phyloP scores from a whole-genome alignment of 2,113 vertebrate species.

The Labrus mixtus region DNA sequence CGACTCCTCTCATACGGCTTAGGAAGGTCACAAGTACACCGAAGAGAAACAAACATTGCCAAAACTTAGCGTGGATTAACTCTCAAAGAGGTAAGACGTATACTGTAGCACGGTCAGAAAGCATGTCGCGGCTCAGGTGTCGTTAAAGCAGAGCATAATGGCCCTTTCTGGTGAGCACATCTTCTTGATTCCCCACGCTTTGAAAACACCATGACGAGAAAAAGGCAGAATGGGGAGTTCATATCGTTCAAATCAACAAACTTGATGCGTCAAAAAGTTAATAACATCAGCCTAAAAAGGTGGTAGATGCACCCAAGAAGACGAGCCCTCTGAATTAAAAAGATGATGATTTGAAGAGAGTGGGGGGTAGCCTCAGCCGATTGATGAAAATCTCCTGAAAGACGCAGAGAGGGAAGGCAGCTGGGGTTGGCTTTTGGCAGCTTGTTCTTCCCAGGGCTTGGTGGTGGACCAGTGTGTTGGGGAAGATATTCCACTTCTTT shows the following conservation, averaged over 20 bases:
- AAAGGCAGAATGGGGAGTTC: constrained; percentile 35
- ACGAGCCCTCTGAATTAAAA: not conserved
- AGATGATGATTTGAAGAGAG: constrained; percentile 13
- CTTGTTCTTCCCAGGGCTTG: constrained; percentile 44
- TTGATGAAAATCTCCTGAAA: constrained; percentile 54
- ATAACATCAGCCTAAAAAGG: constrained; percentile 19
- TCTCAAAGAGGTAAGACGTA: constrained; percentile 29
- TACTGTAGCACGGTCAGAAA: constrained; percentile 46
- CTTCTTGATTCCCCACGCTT: constrained; percentile 39
- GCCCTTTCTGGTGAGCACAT: not conserved
- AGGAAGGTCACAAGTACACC: constrained; percentile 66
- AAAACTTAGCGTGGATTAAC: constrained; percentile 29
- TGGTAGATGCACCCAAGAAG: constrained; percentile 40
- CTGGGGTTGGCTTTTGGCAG: constrained; percentile 67
- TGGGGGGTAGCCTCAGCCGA: constrained; percentile 31
- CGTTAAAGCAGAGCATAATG: constrained; percentile 44
- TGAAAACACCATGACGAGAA: constrained; percentile 37
- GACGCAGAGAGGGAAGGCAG: constrained; percentile 72
- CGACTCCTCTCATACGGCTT: constrained; percentile 48
- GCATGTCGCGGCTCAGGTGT: constrained; percentile 35
- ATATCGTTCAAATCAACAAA: constrained; percentile 40
- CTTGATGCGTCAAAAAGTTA: constrained; percentile 24
- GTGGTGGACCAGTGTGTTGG: constrained; percentile 1
- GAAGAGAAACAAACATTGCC: constrained; percentile 56
- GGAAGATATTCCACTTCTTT: constrained; percentile 18